Percentiles rank a stretch among this genome's conserved stretches.
Evolutionary conservation across 2,888 invertebrate genomes (phyloP).

Genomic region (Agriopis aurantiaria): DNA sequence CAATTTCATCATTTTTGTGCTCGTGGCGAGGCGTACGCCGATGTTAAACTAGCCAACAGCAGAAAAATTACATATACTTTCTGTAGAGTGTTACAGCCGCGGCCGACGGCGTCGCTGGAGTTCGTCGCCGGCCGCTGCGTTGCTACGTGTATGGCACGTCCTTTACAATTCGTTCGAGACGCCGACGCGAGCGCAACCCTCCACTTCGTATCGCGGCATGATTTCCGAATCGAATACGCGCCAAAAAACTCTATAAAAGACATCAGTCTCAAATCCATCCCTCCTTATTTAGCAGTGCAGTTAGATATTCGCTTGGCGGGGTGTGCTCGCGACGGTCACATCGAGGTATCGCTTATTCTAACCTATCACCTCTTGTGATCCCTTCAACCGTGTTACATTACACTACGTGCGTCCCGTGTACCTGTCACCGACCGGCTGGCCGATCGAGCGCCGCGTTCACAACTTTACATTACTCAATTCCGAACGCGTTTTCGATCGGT

Average conservation of each 20-base stretch:
- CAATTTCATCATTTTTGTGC: conserved; percentile 37
- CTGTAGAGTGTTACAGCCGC: conserved; percentile 31
- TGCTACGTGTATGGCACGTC: conserved; percentile 66
- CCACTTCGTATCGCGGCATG: conserved; percentile 3
- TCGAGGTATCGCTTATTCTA: conserved; percentile 55
- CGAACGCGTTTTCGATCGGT: conserved; percentile 11
- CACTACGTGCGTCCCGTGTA: conserved; percentile 53
- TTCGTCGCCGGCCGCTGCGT: conserved; percentile 19
- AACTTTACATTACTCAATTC: conserved; percentile 4
- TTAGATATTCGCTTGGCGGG: conserved; percentile 6
- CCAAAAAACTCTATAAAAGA: conserved; percentile 41
- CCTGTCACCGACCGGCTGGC: conserved; percentile 41
- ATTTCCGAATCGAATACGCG: conserved; percentile 26
- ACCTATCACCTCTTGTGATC: conserved; percentile 74
- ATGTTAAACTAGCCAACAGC: conserved; percentile 37
- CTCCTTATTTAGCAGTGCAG: conserved; percentile 17
- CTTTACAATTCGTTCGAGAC: conserved; percentile 50
- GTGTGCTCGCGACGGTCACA: conserved; percentile 43
- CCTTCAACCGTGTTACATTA: conserved; percentile 75
- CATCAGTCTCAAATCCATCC: conserved; percentile 37
- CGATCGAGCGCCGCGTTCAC: conserved; percentile 17
- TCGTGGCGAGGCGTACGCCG: conserved; percentile 24
- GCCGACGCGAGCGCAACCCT: conserved; percentile 36
- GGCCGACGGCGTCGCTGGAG: conserved; percentile 15
- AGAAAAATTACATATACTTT: conserved; percentile 36